Conservation (phyloP, 2,888 invertebrate genomes). For the Phyllotreta striolata region DNA sequence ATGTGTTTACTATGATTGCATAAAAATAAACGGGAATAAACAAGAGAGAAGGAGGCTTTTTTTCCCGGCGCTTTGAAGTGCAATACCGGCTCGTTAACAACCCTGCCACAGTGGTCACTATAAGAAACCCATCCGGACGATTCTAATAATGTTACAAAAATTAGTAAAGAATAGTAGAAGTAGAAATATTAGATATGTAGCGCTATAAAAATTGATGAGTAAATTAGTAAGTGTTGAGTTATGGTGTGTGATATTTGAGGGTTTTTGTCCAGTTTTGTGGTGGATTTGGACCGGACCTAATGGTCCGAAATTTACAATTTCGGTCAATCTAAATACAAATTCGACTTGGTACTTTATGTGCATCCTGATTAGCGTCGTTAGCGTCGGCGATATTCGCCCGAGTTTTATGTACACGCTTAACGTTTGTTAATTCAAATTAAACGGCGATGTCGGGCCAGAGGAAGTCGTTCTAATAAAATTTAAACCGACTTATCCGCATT, state of each 20-base stretch:
- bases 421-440: constrained; percentile 12
- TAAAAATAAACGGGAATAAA: constrained; percentile 38
- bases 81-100: constrained; percentile 22
- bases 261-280: constrained; percentile 4
- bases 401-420: constrained; percentile 6
- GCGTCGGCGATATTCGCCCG: background rate
- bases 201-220: no score
- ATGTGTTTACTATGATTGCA: constrained; percentile 50
- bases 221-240: no score
- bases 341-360: constrained; percentile 6
- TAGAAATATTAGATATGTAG: no score
- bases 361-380: constrained; percentile 19
- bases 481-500: constrained; percentile 7
- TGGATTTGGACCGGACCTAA: constrained; percentile 2
- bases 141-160: no score
- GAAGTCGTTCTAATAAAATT: constrained; percentile 17
- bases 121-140: background rate
- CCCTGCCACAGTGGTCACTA: background rate
- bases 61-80: constrained; percentile 27
- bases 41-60: constrained; percentile 30
- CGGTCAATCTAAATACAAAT: constrained; percentile 22
- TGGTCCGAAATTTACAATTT: constrained; percentile 28
- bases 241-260: no score
- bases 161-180: no score
- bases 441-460: background rate